A percentile compares a stretch with the other conserved stretches of the same genome.
These are phyloP conservation scores for Troides aeacus DNA, from an alignment of 2,888 invertebrate species.

Conservation along the genomic window DNA sequence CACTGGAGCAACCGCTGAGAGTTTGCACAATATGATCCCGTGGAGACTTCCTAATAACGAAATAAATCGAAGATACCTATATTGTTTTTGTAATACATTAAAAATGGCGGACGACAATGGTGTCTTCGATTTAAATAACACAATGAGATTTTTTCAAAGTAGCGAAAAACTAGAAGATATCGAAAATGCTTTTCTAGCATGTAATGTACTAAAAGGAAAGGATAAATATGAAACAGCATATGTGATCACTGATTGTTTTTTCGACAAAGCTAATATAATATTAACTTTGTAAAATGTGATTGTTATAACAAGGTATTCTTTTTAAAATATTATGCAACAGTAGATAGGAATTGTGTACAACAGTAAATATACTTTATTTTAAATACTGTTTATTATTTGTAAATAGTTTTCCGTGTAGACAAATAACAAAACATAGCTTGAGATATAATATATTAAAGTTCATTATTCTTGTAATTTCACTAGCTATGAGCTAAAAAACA, in stretches of 20 bases:
- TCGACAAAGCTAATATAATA: not conserved
- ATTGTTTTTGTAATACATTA: not conserved
- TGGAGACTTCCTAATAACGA: constrained; percentile 10
- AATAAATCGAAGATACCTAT: not conserved
- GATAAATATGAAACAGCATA: constrained; percentile 1
- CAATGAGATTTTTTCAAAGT: not conserved
- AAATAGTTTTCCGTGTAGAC: too few species aligned
- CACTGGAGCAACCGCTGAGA: not conserved
- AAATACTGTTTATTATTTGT: too few species aligned
- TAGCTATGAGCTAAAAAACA: too few species aligned
- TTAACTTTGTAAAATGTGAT: not conserved
- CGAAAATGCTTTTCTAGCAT: not conserved
- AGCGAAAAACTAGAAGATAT: not conserved
- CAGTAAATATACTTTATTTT: too few species aligned
- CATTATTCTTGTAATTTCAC: too few species aligned
- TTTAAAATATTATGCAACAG: too few species aligned
- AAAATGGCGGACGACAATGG: not conserved
- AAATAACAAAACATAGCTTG: too few species aligned
- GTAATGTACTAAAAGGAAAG: constrained; percentile 1
- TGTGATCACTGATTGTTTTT: not conserved
- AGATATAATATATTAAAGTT: too few species aligned
- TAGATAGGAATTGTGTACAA: too few species aligned
- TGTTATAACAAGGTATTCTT: not conserved
- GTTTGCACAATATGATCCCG: not conserved
- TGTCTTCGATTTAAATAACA: not conserved